These are phyloP conservation scores for Mellivora capensis DNA, from an alignment of 2,113 vertebrate genomes.

Conservation along the genomic window DNA sequence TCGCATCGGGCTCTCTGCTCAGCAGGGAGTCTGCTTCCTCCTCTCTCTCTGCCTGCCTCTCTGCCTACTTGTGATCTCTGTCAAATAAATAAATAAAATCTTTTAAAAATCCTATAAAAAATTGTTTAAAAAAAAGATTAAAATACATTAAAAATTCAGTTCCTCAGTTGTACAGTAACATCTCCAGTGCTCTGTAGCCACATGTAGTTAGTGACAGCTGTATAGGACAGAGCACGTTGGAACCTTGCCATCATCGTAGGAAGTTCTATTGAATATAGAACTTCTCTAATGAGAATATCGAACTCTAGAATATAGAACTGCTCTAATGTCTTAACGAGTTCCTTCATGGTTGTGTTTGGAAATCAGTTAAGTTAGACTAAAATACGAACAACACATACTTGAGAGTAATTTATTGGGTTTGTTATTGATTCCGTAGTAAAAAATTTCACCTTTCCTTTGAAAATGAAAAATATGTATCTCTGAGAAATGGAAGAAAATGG, in stretches of 20 bases:
- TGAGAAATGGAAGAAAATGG: neutral
- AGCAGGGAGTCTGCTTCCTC: too few species aligned
- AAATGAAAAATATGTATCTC: neutral
- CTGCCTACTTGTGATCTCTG: too few species aligned
- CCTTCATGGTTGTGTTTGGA: conserved; percentile 1
- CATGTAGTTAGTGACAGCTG: neutral
- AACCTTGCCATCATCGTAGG: neutral
- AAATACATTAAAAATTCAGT: neutral
- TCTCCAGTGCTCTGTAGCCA: neutral
- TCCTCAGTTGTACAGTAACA: neutral
- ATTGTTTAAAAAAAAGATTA: neutral
- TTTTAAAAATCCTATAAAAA: too few species aligned
- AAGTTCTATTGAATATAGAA: neutral
- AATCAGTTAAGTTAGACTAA: neutral
- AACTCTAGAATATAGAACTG: too few species aligned
- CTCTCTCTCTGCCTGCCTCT: too few species aligned
- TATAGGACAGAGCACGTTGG: neutral
- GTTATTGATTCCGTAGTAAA: neutral
- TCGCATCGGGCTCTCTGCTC: too few species aligned
- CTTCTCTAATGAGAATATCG: too few species aligned
- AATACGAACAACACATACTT: neutral
- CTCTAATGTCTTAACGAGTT: neutral
- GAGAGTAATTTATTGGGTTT: neutral
- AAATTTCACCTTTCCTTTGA: neutral
- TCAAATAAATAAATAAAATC: too few species aligned